phyloP scores from a whole-genome alignment of 2,888 invertebrate species.

The Diabrotica balteata region DNA sequence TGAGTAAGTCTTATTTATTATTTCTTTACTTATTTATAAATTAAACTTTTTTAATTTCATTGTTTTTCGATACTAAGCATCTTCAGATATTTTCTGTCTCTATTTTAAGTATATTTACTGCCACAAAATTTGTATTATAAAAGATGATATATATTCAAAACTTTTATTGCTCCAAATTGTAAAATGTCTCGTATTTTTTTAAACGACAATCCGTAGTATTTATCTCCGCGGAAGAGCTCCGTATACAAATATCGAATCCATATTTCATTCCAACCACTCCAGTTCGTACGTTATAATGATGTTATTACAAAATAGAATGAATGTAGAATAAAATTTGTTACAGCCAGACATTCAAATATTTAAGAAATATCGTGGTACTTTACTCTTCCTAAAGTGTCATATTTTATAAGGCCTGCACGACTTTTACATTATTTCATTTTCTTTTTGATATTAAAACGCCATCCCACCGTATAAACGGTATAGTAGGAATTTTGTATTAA shows the following conservation, averaged over 20 bases:
- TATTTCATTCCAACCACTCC: conserved; percentile 13
- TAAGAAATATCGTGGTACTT: conserved; percentile 48
- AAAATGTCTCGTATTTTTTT: no score
- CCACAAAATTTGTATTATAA: no score
- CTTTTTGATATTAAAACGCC: conserved; percentile 46
- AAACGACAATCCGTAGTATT: background rate
- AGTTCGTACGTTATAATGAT: conserved; percentile 27
- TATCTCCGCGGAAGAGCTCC: background rate
- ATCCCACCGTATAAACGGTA: conserved; percentile 23
- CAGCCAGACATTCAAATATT: conserved; percentile 37
- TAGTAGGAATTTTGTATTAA: conserved; percentile 18
- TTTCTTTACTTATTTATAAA: no score
- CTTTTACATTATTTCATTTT: conserved; percentile 56
- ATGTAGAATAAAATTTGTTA: conserved; percentile 37
- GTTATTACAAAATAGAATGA: conserved; percentile 34
- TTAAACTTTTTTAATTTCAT: no score
- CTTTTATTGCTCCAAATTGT: no score
- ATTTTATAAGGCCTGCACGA: conserved; percentile 55
- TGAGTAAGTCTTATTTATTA: no score
- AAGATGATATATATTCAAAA: no score
- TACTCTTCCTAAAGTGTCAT: conserved; percentile 53
- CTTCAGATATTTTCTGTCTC: no score
- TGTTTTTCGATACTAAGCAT: no score
- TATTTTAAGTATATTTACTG: no score
- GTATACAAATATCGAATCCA: conserved; percentile 1